Evolutionary conservation across 2,888 invertebrate species (phyloP).

Genomic region (Acanthosepion esculentum): DNA sequence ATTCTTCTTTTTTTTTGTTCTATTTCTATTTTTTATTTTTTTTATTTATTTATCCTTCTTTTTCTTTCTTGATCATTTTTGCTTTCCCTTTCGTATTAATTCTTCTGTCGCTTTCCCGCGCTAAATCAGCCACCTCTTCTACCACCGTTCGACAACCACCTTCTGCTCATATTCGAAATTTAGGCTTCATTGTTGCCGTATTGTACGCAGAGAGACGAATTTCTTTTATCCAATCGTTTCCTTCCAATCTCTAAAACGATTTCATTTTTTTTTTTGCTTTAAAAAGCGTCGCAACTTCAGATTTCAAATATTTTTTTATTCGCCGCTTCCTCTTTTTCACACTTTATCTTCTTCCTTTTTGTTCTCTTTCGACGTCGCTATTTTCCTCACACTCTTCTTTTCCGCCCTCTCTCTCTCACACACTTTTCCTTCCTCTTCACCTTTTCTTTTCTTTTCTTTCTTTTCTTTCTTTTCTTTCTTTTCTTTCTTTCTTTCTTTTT

Average conservation of each 20-base stretch:
- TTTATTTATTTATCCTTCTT: background rate
- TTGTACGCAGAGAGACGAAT: background rate
- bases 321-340: background rate
- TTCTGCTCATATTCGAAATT: background rate
- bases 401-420: too few relatives aligned
- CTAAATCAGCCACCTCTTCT: background rate
- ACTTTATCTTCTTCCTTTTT: too few relatives aligned
- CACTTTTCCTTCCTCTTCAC: too few relatives aligned
- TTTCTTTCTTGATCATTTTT: background rate
- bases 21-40: background rate
- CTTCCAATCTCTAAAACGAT: background rate
- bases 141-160: background rate
- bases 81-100: background rate
- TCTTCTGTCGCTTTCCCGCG: background rate
- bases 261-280: background rate
- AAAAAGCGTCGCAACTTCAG: background rate
- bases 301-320: background rate
- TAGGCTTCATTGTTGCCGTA: background rate
- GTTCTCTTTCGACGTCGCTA: too few relatives aligned
- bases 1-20: background rate
- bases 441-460: background rate
- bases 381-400: too few relatives aligned
- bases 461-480: background rate
- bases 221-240: background rate
- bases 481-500: too few relatives aligned